Evolutionary conservation across 2,888 invertebrate genomes (phyloP), one percentile per base, ranked within the genome.

Genomic region (Liodrosophila aerea): DNA sequence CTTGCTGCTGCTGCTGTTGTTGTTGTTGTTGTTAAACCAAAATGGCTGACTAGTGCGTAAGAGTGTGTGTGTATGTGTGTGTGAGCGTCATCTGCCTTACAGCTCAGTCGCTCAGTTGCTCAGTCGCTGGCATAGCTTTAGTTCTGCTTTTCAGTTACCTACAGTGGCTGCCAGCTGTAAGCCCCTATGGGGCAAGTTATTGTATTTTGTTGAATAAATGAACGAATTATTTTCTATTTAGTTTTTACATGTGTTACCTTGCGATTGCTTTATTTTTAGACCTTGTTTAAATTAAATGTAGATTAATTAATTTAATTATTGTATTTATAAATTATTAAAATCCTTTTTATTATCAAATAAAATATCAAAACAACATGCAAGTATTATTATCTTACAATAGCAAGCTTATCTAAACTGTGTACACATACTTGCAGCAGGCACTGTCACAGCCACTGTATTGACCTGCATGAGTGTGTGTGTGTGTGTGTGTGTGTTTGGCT

Each of bases 1-100:
- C 45, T 45, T 31, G 34, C 3, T 54, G 27, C 2, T 41, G 45
- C 9, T 50, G 44, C 18, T 34, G 33, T 57, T 53, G 46, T 37
- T 49, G 46, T 52, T 56, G 43, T 62, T 54, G 44, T 47, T 54
- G 37, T 49, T 61, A 51, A 72, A 65, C 65, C 73, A 72, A 72
- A 72, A 72, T 72, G 72, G 72, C 72, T 56, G 73, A 61, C 68
- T 56, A 16, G 52, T 54, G 52, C 27, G 43, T 36, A 37, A 34
- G 13, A 13, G 30, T 22, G 43, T 43, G 16, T 34, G 30, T 18
- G 52, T 52, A 27, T 33, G 46, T 40, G 44, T 52, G 36, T 43
- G 58, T 37, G 37, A 56, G 51, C 50, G 53, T 52, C 80, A 71
- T 82, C 73, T 78, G 78, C 82, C 71, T 83, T 64, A 18, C 60